Percentiles rank a stretch among this genome's conserved stretches.
These are phyloP conservation scores for Euwallacea similis DNA, from an alignment of 1,140 invertebrate species.

Conservation along the genomic window DNA sequence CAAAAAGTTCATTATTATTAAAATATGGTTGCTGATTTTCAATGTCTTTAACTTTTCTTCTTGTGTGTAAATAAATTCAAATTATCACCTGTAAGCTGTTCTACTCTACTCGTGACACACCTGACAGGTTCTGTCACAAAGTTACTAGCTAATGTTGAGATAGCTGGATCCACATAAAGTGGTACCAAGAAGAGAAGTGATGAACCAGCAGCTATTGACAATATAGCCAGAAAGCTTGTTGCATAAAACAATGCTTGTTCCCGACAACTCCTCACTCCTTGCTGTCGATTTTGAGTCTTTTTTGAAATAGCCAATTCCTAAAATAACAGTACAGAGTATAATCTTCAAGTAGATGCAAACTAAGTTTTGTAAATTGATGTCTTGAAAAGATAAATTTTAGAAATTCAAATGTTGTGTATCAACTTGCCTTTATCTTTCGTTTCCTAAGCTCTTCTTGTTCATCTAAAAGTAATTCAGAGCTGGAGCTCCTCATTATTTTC, in stretches of 20 bases:
- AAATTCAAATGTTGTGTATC: neutral
- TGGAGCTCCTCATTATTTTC: slow-evolving; percentile 70
- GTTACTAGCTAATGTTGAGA: slow-evolving; percentile 82
- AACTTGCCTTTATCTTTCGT: slow-evolving; percentile 60
- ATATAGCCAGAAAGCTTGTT: slow-evolving; percentile 74
- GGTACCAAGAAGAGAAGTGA: slow-evolving; percentile 84
- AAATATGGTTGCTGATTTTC: too few species aligned
- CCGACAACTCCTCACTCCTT: slow-evolving; percentile 68
- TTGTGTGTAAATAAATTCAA: neutral
- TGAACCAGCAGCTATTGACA: slow-evolving; percentile 78
- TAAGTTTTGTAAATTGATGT: too few species aligned
- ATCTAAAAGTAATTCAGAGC: slow-evolving; percentile 81
- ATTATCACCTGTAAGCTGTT: slow-evolving; percentile 61
- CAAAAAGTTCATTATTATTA: too few species aligned
- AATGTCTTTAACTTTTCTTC: too few species aligned
- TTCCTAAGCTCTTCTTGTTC: slow-evolving; percentile 69
- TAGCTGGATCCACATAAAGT: slow-evolving; percentile 87
- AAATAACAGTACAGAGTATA: neutral
- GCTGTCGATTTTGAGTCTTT: slow-evolving; percentile 43
- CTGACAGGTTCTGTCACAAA: slow-evolving; percentile 77
- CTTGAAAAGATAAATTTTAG: too few species aligned
- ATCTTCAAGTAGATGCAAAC: neutral
- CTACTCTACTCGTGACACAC: slow-evolving; percentile 74
- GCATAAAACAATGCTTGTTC: slow-evolving; percentile 77
- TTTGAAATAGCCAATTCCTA: slow-evolving; percentile 44